Percentiles rank a stretch among this genome's conserved stretches.
phyloP scores from a whole-genome alignment of 2,888 invertebrate species.

The Polymixis lichenea region DNA sequence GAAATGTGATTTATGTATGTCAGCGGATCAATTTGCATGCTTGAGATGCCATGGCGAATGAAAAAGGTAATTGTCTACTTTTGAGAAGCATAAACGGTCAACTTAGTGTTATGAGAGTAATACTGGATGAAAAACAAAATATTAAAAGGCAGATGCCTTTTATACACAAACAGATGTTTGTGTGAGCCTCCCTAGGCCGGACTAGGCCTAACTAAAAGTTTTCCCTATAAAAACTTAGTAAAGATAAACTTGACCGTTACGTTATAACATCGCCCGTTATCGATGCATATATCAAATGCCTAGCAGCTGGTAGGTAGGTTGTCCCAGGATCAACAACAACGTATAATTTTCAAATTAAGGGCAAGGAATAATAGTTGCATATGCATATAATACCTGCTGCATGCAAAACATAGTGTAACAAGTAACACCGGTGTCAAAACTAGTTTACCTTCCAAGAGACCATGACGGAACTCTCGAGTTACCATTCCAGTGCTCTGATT shows the following conservation, averaged over 20 bases:
- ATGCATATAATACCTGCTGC: conserved; percentile 21
- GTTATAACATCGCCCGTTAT: not conserved
- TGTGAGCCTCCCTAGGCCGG: not conserved
- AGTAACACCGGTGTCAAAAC: conserved; percentile 63
- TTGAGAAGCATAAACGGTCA: not conserved
- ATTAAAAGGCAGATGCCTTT: no score
- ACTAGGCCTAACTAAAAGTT: not conserved
- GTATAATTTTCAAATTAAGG: conserved; percentile 32
- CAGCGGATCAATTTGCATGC: not conserved
- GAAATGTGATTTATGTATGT: conserved; percentile 8
- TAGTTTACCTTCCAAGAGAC: conserved; percentile 73
- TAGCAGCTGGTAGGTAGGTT: not conserved
- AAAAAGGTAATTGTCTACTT: not conserved
- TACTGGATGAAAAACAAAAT: no score
- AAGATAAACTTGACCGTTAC: not conserved
- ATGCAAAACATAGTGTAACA: conserved; percentile 44
- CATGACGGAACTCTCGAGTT: conserved; percentile 74
- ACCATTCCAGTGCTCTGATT: conserved; percentile 56
- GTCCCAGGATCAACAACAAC: not conserved
- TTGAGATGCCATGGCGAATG: not conserved
- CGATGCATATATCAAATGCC: no score
- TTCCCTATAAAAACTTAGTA: not conserved
- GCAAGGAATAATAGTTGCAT: conserved; percentile 24
- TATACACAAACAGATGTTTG: not conserved
- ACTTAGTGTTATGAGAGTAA: not conserved